Conservation (phyloP, 2,888 invertebrate genomes). For the Cryptophagus acutangulus region DNA sequence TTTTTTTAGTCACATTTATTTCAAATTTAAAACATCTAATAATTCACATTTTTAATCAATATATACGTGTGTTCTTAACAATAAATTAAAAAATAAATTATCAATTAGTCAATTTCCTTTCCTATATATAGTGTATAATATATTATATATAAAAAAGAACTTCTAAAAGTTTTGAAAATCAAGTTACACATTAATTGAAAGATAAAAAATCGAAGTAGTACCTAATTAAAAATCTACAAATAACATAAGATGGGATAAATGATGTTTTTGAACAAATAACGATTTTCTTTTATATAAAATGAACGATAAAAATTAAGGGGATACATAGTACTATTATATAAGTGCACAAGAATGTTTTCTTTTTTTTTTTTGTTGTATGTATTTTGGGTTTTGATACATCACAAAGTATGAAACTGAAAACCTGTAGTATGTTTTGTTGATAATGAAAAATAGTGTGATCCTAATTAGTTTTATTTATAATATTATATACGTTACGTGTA, state of each 20-base stretch:
- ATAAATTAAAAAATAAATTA: conserved; percentile 21
- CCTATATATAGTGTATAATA: neutral
- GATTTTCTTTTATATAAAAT: conserved; percentile 7
- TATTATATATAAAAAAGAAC: no score
- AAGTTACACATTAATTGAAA: no score
- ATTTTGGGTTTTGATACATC: no score
- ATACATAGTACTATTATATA: conserved; percentile 32
- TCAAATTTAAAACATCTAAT: conserved; percentile 43
- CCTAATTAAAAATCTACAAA: conserved; percentile 1
- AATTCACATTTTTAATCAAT: conserved; percentile 35
- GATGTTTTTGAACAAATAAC: neutral
- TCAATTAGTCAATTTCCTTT: neutral
- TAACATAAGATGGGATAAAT: neutral
- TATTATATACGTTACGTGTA: conserved; percentile 33
- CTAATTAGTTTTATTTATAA: no score
- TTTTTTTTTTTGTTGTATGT: neutral
- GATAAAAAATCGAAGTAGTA: no score
- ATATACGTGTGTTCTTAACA: conserved; percentile 31
- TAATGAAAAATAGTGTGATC: conserved; percentile 6
- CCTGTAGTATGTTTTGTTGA: conserved; percentile 21
- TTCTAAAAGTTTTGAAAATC: no score
- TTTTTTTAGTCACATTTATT: conserved; percentile 43
- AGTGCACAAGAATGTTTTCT: conserved; percentile 40
- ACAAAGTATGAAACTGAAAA: conserved; percentile 46
- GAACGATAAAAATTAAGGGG: conserved; percentile 22